Conservation (phyloP, 1,140 invertebrate species). For the Halictus rubicundus region DNA sequence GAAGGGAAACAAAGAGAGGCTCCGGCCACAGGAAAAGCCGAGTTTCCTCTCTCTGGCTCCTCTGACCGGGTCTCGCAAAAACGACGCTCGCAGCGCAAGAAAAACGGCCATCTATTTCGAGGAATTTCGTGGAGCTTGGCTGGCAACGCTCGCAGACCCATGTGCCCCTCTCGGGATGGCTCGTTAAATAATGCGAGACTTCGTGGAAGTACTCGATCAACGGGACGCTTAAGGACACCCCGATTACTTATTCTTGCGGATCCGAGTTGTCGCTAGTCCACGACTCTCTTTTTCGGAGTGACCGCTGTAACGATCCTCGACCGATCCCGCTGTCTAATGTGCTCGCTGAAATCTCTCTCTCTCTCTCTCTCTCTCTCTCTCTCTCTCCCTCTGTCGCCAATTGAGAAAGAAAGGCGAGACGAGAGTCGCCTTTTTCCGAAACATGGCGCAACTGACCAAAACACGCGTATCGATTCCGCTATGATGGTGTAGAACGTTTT, state of each 20-base stretch:
- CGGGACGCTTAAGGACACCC: constrained; percentile 2
- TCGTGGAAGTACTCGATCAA: constrained; percentile 36
- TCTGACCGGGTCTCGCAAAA: constrained; percentile 19
- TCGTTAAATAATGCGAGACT: constrained; percentile 39
- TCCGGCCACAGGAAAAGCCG: neutral
- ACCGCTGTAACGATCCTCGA: neutral
- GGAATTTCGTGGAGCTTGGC: constrained; percentile 28
- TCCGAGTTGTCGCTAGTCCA: neutral
- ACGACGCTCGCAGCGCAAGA: constrained; percentile 6
- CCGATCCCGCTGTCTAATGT: neutral
- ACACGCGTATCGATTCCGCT: too few relatives aligned
- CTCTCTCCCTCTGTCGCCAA: too few relatives aligned
- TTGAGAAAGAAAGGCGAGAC: too few relatives aligned
- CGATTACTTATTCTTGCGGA: constrained; percentile 22
- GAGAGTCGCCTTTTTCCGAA: too few relatives aligned
- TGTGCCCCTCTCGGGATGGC: constrained; percentile 9
- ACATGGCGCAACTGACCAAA: too few relatives aligned
- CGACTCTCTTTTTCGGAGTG: neutral
- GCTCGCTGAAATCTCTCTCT: too few relatives aligned
- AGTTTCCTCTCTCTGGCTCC: neutral
- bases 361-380: too few relatives aligned
- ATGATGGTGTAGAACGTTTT: too few relatives aligned
- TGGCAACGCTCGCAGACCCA: constrained; percentile 17
- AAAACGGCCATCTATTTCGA: constrained; percentile 45
- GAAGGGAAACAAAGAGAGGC: constrained; percentile 24